phyloP scores from a whole-genome alignment of 1,140 invertebrate species.

The Drosophila pandora region DNA sequence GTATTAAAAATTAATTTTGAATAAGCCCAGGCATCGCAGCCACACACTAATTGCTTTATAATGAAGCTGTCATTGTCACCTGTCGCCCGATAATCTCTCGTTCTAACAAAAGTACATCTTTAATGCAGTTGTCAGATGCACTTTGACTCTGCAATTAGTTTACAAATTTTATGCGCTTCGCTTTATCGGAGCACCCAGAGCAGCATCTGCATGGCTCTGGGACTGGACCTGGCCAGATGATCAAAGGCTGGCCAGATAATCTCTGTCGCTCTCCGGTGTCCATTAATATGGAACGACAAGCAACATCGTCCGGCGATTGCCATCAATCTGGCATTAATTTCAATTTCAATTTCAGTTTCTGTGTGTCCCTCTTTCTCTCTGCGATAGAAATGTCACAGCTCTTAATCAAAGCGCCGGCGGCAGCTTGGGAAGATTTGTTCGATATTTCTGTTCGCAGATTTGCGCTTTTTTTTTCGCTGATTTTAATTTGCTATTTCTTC shows the following conservation, averaged over 20 bases:
- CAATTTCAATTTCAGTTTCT: constrained; percentile 45
- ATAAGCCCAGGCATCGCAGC: constrained; percentile 15
- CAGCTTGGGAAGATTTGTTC: constrained; percentile 45
- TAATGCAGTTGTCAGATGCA: constrained; percentile 35
- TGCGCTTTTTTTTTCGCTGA: constrained; percentile 12
- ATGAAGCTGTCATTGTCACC: constrained; percentile 81
- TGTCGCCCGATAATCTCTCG: constrained; percentile 73
- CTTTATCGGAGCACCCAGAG: constrained; percentile 25
- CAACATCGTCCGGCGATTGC: constrained; percentile 48
- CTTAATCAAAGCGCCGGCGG: constrained; percentile 47
- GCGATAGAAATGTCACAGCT: constrained; percentile 49
- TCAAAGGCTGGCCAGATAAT: constrained; percentile 40
- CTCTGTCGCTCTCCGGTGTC: constrained; percentile 40
- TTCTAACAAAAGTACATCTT: constrained; percentile 30
- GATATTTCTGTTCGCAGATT: constrained; percentile 26
- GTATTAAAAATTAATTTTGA: constrained; percentile 76
- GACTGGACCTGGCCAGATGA: constrained; percentile 14
- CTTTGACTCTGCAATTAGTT: constrained; percentile 42
- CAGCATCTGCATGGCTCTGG: constrained; percentile 50
- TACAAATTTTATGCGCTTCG: constrained; percentile 45
- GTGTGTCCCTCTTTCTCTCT: constrained; percentile 10
- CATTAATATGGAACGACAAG: constrained; percentile 63
- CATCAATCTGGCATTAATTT: constrained; percentile 77
- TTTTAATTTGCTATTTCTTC: constrained; percentile 31
- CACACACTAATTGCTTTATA: constrained; percentile 76